Evolutionary conservation across 2,113 vertebrate species (phyloP).

Genomic region (Gallinago media): DNA sequence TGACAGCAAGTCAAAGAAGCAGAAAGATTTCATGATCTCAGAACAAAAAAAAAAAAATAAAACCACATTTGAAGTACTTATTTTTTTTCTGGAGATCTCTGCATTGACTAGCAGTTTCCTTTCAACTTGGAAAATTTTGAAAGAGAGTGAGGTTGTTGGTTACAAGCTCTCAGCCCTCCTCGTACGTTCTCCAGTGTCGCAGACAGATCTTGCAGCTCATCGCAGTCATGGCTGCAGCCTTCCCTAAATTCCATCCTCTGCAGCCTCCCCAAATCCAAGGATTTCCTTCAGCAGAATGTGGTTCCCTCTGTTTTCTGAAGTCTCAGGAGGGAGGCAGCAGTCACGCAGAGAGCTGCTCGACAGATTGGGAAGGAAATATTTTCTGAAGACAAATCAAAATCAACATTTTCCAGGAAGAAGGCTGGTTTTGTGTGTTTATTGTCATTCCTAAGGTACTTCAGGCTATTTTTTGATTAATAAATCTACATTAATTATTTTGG

Average conservation of each 20-base stretch:
- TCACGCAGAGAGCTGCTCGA: background rate
- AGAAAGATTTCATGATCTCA: background rate
- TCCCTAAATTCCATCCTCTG: background rate
- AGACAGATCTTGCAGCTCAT: background rate
- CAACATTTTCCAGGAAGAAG: background rate
- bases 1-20: background rate
- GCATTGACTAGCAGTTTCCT: background rate
- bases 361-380: background rate
- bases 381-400: background rate
- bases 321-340: background rate
- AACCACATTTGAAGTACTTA: background rate
- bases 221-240: background rate
- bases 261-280: background rate
- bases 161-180: conserved; percentile 1
- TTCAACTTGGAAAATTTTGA: background rate
- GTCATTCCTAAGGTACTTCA: background rate
- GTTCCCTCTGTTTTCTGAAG: background rate
- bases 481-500: background rate
- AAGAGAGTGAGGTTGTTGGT: background rate
- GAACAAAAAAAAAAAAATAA: background rate
- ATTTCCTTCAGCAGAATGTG: background rate
- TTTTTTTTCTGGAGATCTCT: background rate
- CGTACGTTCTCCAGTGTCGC: background rate
- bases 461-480: background rate
- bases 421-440: background rate